Evolutionary conservation across 2,888 invertebrate species (phyloP), one percentile per base, ranked within the genome.

Genomic region (Ischnura elegans): DNA sequence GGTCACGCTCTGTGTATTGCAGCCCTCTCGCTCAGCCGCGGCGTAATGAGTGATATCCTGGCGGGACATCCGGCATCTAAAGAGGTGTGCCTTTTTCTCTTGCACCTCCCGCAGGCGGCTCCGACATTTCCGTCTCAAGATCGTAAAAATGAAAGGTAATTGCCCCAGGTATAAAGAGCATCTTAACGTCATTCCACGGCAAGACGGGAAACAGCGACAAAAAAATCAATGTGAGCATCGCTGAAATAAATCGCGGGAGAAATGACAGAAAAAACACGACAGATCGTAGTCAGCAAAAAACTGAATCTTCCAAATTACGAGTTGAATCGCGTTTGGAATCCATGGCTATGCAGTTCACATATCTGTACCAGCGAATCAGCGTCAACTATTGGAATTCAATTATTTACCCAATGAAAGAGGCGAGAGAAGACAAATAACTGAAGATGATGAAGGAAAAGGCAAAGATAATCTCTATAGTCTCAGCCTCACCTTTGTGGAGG

Each of bases 11-110:
- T 47, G 47, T 51, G 51, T 51, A 51, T 51, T 51, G 51, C 66
- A 2, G 36, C 25, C 25, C 4, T 25, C 13, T 4, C 36, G 66
- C 29, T 25, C 36, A 76, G 3, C 10, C 16, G 29, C 0, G 36
- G 66, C 66, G 36, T 76, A 76, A 76, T 76, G 66, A 76, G 66
- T 10, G 66, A 76, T 76, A 29, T 76, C 66, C 66, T 76, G 66
- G 66, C n/a, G 66, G 66, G 66, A 29, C 66, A 76, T 76, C 66
- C 66, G 66, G 66, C 10, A 36, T 36, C 10, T 10, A 29, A 29
- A 66, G 10, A 29, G 19, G n/a, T n/a, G 66, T 6, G 10, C 29
- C 29, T 76, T 76, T 76, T 76, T 13, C 36, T 76, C 29, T 36
- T 21, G 36, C 16, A 8, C 8, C 66, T 29, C 66, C 29, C 29